Evolutionary conservation across 2,888 invertebrate species (phyloP), one percentile per base, ranked within the genome.

Genomic region (Cylindroiulus punctatus): DNA sequence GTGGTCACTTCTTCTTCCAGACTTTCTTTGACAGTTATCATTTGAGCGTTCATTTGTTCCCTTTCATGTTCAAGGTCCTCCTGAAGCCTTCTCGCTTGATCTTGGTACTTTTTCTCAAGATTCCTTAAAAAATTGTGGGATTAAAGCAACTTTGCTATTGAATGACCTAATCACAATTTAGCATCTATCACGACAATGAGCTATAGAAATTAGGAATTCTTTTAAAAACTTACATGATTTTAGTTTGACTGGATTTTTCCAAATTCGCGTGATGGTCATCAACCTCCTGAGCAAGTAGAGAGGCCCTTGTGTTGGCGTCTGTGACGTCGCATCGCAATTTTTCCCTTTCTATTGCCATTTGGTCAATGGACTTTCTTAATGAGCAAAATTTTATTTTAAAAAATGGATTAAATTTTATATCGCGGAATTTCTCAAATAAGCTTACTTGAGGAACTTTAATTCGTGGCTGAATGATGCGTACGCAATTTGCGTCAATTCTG

Each of bases 231-330:
- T 93, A 94, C 91, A 91, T 91, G n/a, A 93, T 89, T 88, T 92
- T 92, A 84, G 93, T 93, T 90, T 94, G 94, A 42, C 95, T 93
- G 44, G 94, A 94, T 88, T 94, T 94, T 90, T 98, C 97, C 90
- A 97, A 93, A 87, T 94, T 93, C 0, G 94, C 93, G 90, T 97
- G 97, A 89, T 95, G 94, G 89, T 98, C 98, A 90, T 98, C 98
- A 1, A 97, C 95, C 91, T 98, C 98, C 89, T 96, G 96, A 0
- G 97, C 97, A 85, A 98, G 92, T 86, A 96, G 90, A 0, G 94
- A 93, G 0, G 96, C 96, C 88, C 97, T 93, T 87, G 94, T 93
- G 90, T 97, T 96, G 0, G 97, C 96, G 90, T 96, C 96, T 30
- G 93, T 92, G 26, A 97, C 93, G 90, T 97, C 96, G 17, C 92